These are phyloP conservation scores for Cheilosia variabilis DNA, from an alignment of 2,888 invertebrate genomes.

Conservation along the genomic window DNA sequence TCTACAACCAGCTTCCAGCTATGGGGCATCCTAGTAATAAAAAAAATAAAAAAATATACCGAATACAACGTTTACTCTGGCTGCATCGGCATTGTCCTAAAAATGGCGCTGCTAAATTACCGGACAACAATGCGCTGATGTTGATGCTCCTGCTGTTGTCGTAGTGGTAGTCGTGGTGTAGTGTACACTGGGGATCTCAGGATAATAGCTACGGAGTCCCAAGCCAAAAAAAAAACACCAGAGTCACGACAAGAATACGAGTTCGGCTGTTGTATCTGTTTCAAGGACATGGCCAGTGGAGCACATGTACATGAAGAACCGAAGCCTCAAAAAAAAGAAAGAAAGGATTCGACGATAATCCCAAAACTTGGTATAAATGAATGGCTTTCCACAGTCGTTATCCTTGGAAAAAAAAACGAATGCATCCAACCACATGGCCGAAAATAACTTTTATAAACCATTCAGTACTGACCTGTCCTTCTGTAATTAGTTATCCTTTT, in stretches of 20 bases:
- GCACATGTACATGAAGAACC: constrained; percentile 23
- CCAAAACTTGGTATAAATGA: constrained; percentile 46
- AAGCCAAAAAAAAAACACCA: constrained; percentile 50
- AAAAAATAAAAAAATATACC: constrained; percentile 18
- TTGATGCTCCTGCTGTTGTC: constrained; percentile 49
- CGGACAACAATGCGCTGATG: constrained; percentile 65
- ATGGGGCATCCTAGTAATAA: constrained; percentile 56
- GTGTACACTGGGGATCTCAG: constrained; percentile 49
- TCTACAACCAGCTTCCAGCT: constrained; percentile 53
- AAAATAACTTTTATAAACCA: constrained; percentile 34
- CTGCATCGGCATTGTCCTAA: constrained; percentile 68
- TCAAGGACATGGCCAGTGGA: constrained; percentile 67
- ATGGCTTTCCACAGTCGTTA: constrained; percentile 40
- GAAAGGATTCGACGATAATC: constrained; percentile 22
- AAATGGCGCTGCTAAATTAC: constrained; percentile 72
- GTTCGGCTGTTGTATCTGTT: constrained; percentile 44
- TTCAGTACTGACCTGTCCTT: constrained; percentile 51
- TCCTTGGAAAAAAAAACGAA: constrained; percentile 46
- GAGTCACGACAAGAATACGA: constrained; percentile 51
- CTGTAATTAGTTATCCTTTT: constrained; percentile 47
- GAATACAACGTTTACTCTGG: constrained; percentile 14
- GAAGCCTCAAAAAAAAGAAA: constrained; percentile 36
- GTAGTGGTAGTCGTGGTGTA: constrained; percentile 16
- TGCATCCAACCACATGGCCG: constrained; percentile 44
- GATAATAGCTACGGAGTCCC: constrained; percentile 49